Evolutionary conservation across 2,888 invertebrate genomes (phyloP), one percentile per base, ranked within the genome.

Genomic region (Metacarcinus magister): DNA sequence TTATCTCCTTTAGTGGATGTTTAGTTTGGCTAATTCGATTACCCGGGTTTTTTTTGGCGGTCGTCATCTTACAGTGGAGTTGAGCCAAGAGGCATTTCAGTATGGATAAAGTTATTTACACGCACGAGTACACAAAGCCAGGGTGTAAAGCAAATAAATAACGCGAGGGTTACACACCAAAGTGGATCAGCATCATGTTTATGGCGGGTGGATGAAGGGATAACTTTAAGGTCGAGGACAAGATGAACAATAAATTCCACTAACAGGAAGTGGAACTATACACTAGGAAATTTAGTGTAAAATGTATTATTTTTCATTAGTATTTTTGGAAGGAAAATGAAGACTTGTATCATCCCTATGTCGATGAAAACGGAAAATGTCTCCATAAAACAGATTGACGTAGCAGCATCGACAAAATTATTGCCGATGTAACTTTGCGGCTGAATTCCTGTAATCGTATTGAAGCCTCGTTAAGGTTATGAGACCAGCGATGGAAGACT

Each of bases 1-100:
- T 87, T 32, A 87, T 87, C 87, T 39, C 87, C 87, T 82, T 87
- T 39, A 87, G 87, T 82, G 75, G 75, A 82, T 82, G 75, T 87
- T 87, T 39, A 87, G 87, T 87, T 87, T 32, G 32, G 39, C 32
- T 87, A 39, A 87, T 87, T 87, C 87, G 39, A 87, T 87, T 87
- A 87, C 32, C 39, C 87, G 19, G 10, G 87, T 32, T 87, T 87
- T 87, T 87, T 87, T 75, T 3, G 75, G 28, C 8, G n/a, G 39
- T 39, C 87, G 16, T 39, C 87, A 39, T 32, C 39, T 87, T 39
- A 87, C 75, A 32, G 39, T 28, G 75, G 75, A 82, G 75, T 28
- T 28, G 28, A 28, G 32, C 39, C 87, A 39, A 87, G 87, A 87
- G 39, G 23, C 32, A 87, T 87, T 39, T 87, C n/a, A 39, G 87